Evolutionary conservation across 2,797 vertebrate genomes (phyloP).

Genomic region (Triplophysa bombifrons): DNA sequence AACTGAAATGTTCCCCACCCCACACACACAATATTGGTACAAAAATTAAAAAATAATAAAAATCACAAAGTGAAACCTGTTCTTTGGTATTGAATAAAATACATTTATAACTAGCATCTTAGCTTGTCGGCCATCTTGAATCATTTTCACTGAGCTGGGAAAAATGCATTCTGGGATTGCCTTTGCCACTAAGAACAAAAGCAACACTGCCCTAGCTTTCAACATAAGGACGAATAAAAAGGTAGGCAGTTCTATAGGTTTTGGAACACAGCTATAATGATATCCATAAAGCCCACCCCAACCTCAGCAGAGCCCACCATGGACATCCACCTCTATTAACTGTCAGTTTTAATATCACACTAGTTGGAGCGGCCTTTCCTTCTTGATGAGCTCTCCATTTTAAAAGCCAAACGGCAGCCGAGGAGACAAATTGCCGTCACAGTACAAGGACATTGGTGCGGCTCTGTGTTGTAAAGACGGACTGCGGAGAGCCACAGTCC

Average conservation of each 20-base stretch:
- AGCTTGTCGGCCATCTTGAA: background rate
- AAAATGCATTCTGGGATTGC: background rate
- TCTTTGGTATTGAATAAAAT: too few species aligned
- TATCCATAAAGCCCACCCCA: conserved; percentile 36
- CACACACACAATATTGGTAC: background rate
- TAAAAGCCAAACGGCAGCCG: conserved; percentile 56
- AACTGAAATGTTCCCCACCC: background rate
- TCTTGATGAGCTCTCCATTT: conserved; percentile 63
- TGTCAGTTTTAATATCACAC: conserved; percentile 44
- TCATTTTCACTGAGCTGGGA: background rate
- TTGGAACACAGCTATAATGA: conserved; percentile 7
- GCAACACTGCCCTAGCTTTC: background rate
- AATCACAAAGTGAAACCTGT: too few species aligned
- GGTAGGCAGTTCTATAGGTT: background rate
- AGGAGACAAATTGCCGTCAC: conserved; percentile 59
- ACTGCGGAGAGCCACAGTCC: conserved; percentile 53
- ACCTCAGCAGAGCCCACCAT: conserved; percentile 29
- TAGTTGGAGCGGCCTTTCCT: conserved; percentile 21
- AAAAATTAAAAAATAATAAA: too few species aligned
- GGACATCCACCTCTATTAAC: conserved; percentile 29
- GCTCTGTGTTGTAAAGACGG: conserved; percentile 46
- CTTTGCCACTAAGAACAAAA: background rate
- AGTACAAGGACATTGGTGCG: conserved; percentile 49
- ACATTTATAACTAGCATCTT: background rate
- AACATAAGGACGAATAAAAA: background rate